Evolutionary conservation across 2,797 vertebrate species (phyloP), one percentile per base, ranked within the genome.

Genomic region (Sebastes miniatus): DNA sequence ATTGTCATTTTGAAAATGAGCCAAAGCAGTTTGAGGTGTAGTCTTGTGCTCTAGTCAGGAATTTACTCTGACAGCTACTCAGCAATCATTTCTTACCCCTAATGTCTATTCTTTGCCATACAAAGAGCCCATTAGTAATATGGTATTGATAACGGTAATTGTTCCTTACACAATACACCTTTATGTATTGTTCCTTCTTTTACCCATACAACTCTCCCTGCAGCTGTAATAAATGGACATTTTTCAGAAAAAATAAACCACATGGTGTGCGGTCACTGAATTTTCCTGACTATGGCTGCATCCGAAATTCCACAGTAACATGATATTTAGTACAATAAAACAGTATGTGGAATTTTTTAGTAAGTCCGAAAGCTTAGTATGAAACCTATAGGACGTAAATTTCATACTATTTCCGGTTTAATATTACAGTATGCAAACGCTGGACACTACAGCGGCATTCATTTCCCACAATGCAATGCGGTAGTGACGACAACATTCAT

Each of bases 1-100:
- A 71, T 93, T 91, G 89, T 87, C 89, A 83, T 84, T 89, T 83
- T 88, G 80, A 91, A 91, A 88, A 91, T 83, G 85, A 90, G 77
- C 85, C 83, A 79, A 69, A 87, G 83, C 80, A 74, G 74, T 86
- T 78, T 89, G 71, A 85, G 87, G 75, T 87, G 79, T 78, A 77
- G 81, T 87, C 84, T 76, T 74, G 65, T 87, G 77, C 69, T 79
- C 61, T 52, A 47, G 77, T 79, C 59, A 66, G 70, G 67, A 83
- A 83, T 80, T 47, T 85, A 71, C 54, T 81, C 39, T 71, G 64
- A 69, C 78, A 69, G 77, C 77, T 68, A 73, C 71, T 79, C 75
- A 63, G 71, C 56, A 72, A 77, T 61, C 69, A 79, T 89, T 81
- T 86, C 54, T 80, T 59, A 39, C 52, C 31, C 25, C 13, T 83